A percentile compares a stretch with the other conserved stretches of the same genome.
Evolutionary conservation across 2,113 vertebrate genomes (phyloP).

Genomic region (Pituophis catenifer): DNA sequence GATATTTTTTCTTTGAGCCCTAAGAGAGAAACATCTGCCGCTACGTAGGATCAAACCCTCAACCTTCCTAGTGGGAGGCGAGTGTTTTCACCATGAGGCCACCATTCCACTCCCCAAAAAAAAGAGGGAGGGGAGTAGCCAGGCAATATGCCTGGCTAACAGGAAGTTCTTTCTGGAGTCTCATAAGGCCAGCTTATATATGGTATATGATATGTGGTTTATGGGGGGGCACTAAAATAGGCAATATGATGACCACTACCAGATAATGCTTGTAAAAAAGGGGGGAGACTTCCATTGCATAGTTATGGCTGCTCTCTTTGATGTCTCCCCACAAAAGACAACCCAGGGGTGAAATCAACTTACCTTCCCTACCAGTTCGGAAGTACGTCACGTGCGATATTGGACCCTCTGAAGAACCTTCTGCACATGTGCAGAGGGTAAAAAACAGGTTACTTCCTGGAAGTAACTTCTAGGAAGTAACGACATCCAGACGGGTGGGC

Average conservation of each 20-base stretch:
- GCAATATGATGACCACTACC: neutral
- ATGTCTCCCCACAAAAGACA: neutral
- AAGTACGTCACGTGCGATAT: too few relatives aligned
- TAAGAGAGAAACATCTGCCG: neutral
- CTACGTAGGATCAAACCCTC: neutral
- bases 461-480: too few relatives aligned
- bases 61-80: neutral
- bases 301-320: neutral
- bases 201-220: neutral
- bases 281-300: neutral
- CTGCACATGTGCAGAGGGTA: too few relatives aligned
- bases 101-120: neutral
- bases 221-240: neutral
- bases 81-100: neutral
- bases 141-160: neutral
- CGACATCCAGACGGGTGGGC: too few relatives aligned
- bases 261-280: neutral
- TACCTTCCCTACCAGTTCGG: too few relatives aligned
- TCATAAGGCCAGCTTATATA: neutral
- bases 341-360: too few relatives aligned
- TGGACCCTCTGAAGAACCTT: too few relatives aligned
- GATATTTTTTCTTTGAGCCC: neutral
- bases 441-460: too few relatives aligned
- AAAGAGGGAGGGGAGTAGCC: neutral
- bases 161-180: neutral